These are phyloP conservation scores for Lithophane socia DNA, from an alignment of 2,888 invertebrate species.

Conservation along the genomic window DNA sequence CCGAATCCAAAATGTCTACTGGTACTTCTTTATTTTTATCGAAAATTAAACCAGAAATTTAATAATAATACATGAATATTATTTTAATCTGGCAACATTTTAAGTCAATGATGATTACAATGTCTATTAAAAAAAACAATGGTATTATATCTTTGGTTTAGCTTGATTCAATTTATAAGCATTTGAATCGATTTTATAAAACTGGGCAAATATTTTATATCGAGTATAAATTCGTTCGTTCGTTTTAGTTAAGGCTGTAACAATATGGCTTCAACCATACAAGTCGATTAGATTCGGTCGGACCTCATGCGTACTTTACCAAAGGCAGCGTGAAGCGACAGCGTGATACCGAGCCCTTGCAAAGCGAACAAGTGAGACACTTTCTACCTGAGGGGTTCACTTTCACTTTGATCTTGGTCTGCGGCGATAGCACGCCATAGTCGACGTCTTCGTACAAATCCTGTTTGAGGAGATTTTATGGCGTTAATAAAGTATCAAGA, in stretches of 20 bases:
- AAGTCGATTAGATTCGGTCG: conserved; percentile 22
- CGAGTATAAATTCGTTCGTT: background rate
- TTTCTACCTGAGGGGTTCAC: conserved; percentile 96
- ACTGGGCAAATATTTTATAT: background rate
- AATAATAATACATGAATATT: background rate
- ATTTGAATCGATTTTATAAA: background rate
- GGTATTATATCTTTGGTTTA: background rate
- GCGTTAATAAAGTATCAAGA: conserved; percentile 36
- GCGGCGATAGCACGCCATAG: conserved; percentile 95
- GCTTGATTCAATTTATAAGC: too few species aligned
- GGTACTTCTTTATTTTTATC: background rate
- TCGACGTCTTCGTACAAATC: conserved; percentile 97
- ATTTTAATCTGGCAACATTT: background rate
- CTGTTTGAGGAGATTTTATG: conserved; percentile 80
- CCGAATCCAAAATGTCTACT: conserved; percentile 11
- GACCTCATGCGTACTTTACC: conserved; percentile 36
- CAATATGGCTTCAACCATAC: background rate
- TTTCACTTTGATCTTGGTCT: conserved; percentile 97
- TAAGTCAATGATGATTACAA: background rate
- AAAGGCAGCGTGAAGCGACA: conserved; percentile 50
- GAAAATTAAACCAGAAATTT: background rate
- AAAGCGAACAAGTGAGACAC: conserved; percentile 75
- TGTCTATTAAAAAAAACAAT: background rate
- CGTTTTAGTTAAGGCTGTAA: background rate
- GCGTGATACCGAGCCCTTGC: conserved; percentile 56